Conservation (phyloP, 2,888 invertebrate species). For the Acronicta alni region DNA sequence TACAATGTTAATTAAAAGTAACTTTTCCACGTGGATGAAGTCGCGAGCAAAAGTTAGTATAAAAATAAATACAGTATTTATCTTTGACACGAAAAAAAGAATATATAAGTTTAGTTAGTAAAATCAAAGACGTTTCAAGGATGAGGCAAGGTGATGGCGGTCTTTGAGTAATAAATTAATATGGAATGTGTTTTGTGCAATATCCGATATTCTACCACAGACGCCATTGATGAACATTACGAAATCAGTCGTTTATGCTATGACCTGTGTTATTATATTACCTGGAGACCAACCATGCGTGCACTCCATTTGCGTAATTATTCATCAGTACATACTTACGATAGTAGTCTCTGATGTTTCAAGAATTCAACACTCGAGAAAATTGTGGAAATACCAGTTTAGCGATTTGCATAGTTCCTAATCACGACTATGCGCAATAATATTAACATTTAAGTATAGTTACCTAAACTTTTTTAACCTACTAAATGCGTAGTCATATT, state of each 20-base stretch:
- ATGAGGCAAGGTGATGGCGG: constrained; percentile 28
- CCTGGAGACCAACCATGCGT: constrained; percentile 52
- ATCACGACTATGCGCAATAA: not conserved
- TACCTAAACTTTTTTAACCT: too few species aligned
- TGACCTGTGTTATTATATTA: constrained; percentile 52
- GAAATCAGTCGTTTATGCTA: constrained; percentile 47
- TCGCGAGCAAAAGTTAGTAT: too few species aligned
- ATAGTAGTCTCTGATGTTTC: constrained; percentile 11
- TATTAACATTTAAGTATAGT: too few species aligned
- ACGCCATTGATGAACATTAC: constrained; percentile 53
- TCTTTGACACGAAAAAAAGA: too few species aligned
- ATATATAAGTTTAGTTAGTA: constrained; percentile 6
- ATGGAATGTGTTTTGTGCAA: constrained; percentile 47
- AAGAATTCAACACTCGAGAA: constrained; percentile 12
- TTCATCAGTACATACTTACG: constrained; percentile 38
- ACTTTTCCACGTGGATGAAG: too few species aligned
- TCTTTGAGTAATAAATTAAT: constrained; percentile 32
- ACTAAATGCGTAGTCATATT: too few species aligned
- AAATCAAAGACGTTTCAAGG: constrained; percentile 29
- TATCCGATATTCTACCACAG: constrained; percentile 44
- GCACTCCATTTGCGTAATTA: constrained; percentile 55
- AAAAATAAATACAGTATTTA: too few species aligned
- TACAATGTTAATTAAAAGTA: too few species aligned
- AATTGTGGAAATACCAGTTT: constrained; percentile 18
- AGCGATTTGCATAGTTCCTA: not conserved